Conservation (phyloP, 1,140 invertebrate species). For the Calycopis cecrops region DNA sequence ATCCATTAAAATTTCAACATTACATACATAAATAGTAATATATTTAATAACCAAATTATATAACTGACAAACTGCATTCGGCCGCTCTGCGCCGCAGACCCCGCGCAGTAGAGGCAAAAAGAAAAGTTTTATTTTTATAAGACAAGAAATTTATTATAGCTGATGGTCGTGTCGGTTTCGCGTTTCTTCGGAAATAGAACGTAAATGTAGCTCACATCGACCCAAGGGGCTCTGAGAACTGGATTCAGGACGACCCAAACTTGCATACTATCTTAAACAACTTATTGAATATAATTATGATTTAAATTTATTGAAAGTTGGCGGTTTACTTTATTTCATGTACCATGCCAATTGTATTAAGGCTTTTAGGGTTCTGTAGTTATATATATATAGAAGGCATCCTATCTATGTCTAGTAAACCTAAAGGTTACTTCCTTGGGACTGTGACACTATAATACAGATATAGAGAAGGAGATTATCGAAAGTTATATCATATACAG, state of each 20-base stretch:
- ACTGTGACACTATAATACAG: too few relatives aligned
- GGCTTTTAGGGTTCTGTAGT: too few relatives aligned
- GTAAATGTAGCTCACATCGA: conserved; percentile 58
- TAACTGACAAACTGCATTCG: conserved; percentile 19
- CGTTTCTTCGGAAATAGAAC: conserved; percentile 69
- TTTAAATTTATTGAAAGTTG: too few relatives aligned
- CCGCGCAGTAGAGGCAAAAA: conserved; percentile 60
- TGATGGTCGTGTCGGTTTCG: conserved; percentile 69
- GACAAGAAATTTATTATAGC: conserved; percentile 74
- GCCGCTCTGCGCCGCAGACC: conserved; percentile 41
- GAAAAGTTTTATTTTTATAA: conserved; percentile 75
- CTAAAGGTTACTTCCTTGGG: too few relatives aligned
- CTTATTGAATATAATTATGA: not conserved
- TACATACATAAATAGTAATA: not conserved
- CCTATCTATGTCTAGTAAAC: too few relatives aligned
- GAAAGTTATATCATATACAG: too few relatives aligned
- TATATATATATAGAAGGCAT: too few relatives aligned
- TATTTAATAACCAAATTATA: conserved; percentile 12
- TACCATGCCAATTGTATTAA: too few relatives aligned
- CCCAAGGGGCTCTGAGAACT: conserved; percentile 31
- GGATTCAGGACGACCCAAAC: conserved; percentile 22
- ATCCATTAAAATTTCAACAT: too few relatives aligned
- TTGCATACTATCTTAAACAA: conserved; percentile 4
- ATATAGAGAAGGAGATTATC: too few relatives aligned
- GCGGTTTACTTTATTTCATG: too few relatives aligned